Conservation (phyloP, 2,113 vertebrate species). For the Mormyrus lacerda region DNA sequence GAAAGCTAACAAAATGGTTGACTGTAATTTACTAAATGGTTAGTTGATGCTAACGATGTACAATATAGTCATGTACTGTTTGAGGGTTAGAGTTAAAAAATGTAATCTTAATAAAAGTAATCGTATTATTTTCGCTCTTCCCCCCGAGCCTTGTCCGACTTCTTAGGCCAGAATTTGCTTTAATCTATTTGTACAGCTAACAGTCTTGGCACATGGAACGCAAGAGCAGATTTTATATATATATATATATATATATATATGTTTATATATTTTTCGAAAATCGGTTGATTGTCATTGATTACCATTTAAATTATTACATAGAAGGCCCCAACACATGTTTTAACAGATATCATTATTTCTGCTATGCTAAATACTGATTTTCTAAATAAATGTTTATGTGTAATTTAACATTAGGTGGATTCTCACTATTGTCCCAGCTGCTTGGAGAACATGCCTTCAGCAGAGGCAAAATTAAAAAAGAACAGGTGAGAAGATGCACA, state of each 20-base stretch:
- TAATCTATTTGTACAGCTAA: background rate
- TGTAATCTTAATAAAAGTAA: background rate
- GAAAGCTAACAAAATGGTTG: constrained; percentile 1
- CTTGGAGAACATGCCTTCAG: constrained; percentile 97
- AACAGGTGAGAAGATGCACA: constrained; percentile 68
- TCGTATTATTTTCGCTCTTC: background rate
- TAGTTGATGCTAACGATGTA: background rate
- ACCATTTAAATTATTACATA: background rate
- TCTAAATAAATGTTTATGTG: background rate
- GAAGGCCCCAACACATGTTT: background rate
- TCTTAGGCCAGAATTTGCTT: background rate
- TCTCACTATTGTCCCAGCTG: constrained; percentile 98
- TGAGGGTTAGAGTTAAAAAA: background rate
- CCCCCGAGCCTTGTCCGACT: background rate
- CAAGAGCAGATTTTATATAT: background rate
- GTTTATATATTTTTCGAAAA: background rate
- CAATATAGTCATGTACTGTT: background rate
- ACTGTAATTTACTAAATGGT: background rate
- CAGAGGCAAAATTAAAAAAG: constrained; percentile 98
- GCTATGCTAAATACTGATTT: background rate
- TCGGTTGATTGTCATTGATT: background rate
- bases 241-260: background rate
- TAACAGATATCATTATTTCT: background rate
- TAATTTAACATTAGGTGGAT: constrained; percentile 71
- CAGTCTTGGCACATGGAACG: background rate